Base-by-base conservation (phyloP, 2,888 invertebrate genomes). In the Lottia gigantea region DNA sequence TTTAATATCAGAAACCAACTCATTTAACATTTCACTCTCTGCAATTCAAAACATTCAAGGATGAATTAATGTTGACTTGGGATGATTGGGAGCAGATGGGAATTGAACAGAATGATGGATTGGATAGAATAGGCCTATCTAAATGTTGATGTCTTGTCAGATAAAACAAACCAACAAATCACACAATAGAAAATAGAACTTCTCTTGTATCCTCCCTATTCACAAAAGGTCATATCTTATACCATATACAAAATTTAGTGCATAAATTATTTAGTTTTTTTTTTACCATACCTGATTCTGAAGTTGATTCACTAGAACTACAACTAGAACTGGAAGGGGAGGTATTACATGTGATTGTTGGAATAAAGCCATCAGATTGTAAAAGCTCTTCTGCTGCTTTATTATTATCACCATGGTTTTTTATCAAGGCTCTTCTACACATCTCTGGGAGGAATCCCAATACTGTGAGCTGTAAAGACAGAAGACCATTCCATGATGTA, bases 1-100 rank as follows among this genome's bases (percentile, higher is more conserved):
- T 6, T 90, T 87, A 61, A 91, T 89, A 75, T 92, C 92, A 1
- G 78, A 81, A 8, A 85, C 78, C 61, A 87, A 78, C 23, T 78
- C 77, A 23, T 83, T 77, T 26, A 86, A 77, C 0, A 79, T 80
- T 19, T 81, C 78, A 46, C 80, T 79, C 67, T 85, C 85, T 61
- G 11, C 40, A 40, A 40, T 40, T 31, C 2, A 40, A 40, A 40
- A 40, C 11, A 40, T 40, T 11, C 6, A 11, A 40, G 11, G 11
- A 11, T 40, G 11, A 11, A 40, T 40, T 40, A 11, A 40, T 40
- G 40, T 11, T 40, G 8, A 8, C 40, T 40, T 6, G 1, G 11
- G 40, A 8, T 40, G 40, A 40, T 40, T 4, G 11, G 11, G 40
- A 40, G 1, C 11, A 8, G 40, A 40, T 40, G 7, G 11, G 7